These are phyloP conservation scores for Steinernema carpocapsae DNA, from an alignment of 2,888 invertebrate species.

Conservation along the genomic window DNA sequence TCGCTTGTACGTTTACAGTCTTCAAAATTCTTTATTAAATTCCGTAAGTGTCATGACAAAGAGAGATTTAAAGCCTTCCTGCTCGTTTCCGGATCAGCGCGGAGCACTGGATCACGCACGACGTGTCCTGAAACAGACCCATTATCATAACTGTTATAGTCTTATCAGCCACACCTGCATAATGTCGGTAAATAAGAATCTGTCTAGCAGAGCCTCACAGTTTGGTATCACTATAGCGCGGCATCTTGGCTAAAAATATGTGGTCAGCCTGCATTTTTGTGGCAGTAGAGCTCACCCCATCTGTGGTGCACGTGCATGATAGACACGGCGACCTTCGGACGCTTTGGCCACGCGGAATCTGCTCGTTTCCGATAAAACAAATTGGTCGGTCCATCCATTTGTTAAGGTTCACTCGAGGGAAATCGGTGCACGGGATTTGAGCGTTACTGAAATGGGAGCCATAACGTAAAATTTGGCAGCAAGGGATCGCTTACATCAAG, in stretches of 20 bases:
- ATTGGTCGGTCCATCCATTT: constrained; percentile 29
- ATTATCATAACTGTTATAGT: no score
- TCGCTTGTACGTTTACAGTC: no score
- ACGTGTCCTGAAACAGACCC: constrained; percentile 13
- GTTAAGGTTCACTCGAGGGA: constrained; percentile 2
- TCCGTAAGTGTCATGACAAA: constrained; percentile 3
- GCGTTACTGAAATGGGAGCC: not conserved
- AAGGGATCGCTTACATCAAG: constrained; percentile 52
- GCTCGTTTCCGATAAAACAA: constrained; percentile 17
- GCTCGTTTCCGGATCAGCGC: constrained; percentile 19
- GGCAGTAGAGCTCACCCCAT: not conserved
- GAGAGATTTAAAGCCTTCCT: constrained; percentile 27
- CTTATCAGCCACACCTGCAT: not conserved
- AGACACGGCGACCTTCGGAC: constrained; percentile 20
- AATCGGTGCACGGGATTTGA: constrained; percentile 22
- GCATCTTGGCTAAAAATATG: constrained; percentile 6
- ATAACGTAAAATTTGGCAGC: not conserved
- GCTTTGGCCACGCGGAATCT: constrained; percentile 26
- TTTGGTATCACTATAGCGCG: constrained; percentile 7
- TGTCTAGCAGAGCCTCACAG: constrained; percentile 16
- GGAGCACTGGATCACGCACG: constrained; percentile 29
- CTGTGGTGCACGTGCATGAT: constrained; percentile 19
- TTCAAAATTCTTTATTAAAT: constrained; percentile 19
- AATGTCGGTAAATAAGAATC: constrained; percentile 14
- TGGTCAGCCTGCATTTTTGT: not conserved